Conservation (phyloP, 2,113 vertebrate genomes). For the Boleophthalmus pectinirostris region DNA sequence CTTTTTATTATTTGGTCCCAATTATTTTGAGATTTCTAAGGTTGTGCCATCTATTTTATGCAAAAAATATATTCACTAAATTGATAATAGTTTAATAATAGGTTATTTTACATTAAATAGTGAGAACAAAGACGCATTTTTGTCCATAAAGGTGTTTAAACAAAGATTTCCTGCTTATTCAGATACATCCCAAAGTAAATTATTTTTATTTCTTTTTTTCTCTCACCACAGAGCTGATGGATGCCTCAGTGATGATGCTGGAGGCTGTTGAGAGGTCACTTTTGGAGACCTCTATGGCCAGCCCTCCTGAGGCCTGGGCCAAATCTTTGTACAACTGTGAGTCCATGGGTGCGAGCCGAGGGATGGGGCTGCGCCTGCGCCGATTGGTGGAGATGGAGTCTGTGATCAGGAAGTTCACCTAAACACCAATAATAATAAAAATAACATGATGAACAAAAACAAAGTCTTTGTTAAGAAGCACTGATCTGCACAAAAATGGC, state of each 20-base stretch:
- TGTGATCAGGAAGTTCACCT: conserved; percentile 73
- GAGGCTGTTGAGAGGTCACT: conserved; percentile 34
- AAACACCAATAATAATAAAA: background rate
- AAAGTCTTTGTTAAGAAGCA: no score
- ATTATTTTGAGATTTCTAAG: no score
- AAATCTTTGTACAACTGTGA: conserved; percentile 64
- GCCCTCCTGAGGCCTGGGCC: conserved; percentile 65
- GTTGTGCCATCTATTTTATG: no score
- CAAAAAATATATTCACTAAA: no score
- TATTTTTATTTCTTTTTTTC: background rate
- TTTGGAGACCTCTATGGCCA: conserved; percentile 52
- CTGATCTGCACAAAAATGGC: no score
- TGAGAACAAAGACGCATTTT: no score
- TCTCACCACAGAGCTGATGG: conserved; percentile 55
- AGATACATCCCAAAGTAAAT: no score
- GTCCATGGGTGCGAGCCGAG: background rate
- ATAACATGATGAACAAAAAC: background rate
- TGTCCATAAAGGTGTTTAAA: no score
- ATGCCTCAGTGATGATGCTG: conserved; percentile 46
- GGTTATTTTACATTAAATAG: no score
- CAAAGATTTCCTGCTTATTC: no score
- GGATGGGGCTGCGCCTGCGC: background rate
- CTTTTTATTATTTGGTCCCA: no score
- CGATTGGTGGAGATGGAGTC: conserved; percentile 4
- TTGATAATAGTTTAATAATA: no score